Conservation (phyloP, 2,797 vertebrate genomes). For the Anas flavirostris region DNA sequence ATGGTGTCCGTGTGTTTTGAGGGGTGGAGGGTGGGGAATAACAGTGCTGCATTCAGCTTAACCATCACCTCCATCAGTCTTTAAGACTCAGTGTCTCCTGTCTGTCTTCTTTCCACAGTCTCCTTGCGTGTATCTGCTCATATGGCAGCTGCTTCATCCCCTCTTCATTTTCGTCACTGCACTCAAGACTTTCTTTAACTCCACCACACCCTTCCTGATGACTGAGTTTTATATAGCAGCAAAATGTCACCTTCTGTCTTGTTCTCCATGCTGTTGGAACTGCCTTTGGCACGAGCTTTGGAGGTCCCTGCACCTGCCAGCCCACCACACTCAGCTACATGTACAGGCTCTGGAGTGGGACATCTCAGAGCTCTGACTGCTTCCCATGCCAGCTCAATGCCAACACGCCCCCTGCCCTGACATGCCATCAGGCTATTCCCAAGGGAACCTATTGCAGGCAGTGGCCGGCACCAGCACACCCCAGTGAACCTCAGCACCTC, state of each 20-base stretch:
- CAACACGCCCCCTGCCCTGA: neutral
- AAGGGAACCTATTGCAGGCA: neutral
- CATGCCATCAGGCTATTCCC: fast-evolving
- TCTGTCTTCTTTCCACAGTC: neutral
- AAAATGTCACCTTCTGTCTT: neutral
- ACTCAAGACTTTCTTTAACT: neutral
- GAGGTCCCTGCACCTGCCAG: neutral
- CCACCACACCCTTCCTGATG: neutral
- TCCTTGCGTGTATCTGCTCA: neutral
- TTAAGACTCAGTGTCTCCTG: neutral
- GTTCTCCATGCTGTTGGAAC: neutral
- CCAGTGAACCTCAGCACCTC: neutral
- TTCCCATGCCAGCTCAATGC: fast-evolving
- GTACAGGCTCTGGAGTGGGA: fast-evolving
- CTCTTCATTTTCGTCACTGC: neutral
- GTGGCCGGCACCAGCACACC: neutral
- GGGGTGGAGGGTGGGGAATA: neutral
- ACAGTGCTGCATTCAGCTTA: neutral
- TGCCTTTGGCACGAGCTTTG: neutral
- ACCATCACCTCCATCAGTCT: neutral
- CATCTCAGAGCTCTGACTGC: fast-evolving
- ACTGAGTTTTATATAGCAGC: neutral
- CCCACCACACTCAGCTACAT: fast-evolving
- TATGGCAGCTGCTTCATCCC: neutral
- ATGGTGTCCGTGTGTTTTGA: neutral